Base-by-base conservation (phyloP, 2,113 vertebrate species). In the Mustela nigripes region DNA sequence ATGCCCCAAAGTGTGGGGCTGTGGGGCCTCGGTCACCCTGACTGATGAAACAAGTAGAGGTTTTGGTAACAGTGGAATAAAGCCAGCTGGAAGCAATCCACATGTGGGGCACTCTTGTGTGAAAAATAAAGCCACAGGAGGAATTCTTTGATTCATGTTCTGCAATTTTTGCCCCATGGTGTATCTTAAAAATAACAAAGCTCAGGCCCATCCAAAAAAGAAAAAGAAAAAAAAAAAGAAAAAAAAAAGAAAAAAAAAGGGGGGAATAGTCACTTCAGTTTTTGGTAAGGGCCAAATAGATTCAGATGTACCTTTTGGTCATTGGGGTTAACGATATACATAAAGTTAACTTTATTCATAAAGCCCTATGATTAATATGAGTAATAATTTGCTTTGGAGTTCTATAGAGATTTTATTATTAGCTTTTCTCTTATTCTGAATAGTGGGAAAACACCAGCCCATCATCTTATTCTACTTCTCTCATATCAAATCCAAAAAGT, bases 361-460 rank as follows among this genome's bases (percentile, higher is more conserved):
- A 91, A 91, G 39, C 10, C 15, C 65, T 73, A 18, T n/a, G 33
- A 73, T 69, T 58, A 76, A 56, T 56, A 18, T n/a, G 33, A 73
- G 69, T 58, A 76, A 56, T 42, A 31, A 56, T 91, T 26, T 87
- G 14, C 87, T 87, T 24, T 58, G 10, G 6, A 67, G 22, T 81
- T 91, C 74, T 74, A 14, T 1, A 67, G 56, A 65, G 18, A 56
- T 65, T 81, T 74, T 87, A 1, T 73, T 58, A 48, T 83, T 60
- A 91, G 19, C 14, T 74, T 69, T 88, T 88, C 15, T 94, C 7
- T 82, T 31, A 60, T 50, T 94, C n/a, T 60, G 1, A 87, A 58
- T 39, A n/a, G 11, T 26, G 88, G 33, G n/a, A 91, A 74, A 60
- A 65, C 4, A 39, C 19, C 12, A 60, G 7, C 33, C 24, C 18